Conservation (phyloP, 2,888 invertebrate genomes). For the Nasonovia ribisnigri region DNA sequence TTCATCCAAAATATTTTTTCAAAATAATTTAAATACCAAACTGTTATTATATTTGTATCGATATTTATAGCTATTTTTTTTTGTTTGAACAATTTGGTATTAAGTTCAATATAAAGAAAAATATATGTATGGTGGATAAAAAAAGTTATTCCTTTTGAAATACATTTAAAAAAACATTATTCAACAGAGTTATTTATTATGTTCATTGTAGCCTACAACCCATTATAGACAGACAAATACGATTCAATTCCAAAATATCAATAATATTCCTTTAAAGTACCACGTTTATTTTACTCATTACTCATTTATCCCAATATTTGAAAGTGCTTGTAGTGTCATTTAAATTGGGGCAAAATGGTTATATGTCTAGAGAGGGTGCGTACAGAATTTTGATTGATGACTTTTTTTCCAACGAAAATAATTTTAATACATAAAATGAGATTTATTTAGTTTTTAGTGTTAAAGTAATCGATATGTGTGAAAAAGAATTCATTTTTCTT, state of each 20-base stretch:
- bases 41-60: background rate
- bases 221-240: conserved; percentile 39
- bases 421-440: background rate
- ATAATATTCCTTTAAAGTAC: conserved; percentile 20
- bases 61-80: background rate
- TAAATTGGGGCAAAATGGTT: conserved; percentile 39
- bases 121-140: background rate
- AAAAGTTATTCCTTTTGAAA: conserved; percentile 30
- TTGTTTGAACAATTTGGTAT: background rate
- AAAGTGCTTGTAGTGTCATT: conserved; percentile 33
- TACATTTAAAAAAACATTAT: conserved; percentile 14
- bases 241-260: conserved; percentile 37
- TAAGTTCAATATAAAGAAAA: background rate
- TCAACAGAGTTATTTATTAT: conserved; percentile 42
- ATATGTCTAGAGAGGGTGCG: background rate
- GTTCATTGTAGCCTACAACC: conserved; percentile 27
- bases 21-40: background rate
- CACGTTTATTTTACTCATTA: conserved; percentile 26
- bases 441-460: background rate
- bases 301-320: conserved; percentile 34
- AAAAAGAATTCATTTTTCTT: background rate
- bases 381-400: conserved; percentile 19
- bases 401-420: background rate
- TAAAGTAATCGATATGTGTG: background rate
- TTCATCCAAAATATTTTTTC: background rate